These are phyloP conservation scores for Eupithecia exiguata DNA, from an alignment of 2,888 invertebrate species.

Conservation along the genomic window DNA sequence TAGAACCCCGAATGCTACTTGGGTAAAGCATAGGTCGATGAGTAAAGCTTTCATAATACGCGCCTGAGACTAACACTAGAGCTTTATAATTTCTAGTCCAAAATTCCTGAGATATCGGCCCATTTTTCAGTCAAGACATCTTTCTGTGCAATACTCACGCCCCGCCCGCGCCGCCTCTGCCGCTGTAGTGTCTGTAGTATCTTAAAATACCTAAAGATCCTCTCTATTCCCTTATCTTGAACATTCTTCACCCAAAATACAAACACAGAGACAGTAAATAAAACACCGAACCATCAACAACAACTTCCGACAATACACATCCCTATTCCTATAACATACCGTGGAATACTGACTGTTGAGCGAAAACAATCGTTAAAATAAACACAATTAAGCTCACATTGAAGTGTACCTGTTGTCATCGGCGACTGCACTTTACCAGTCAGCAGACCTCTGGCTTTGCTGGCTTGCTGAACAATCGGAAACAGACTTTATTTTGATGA, in stretches of 20 bases:
- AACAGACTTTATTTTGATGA: constrained; percentile 13
- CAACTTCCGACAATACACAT: constrained; percentile 47
- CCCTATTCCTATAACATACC: constrained; percentile 33
- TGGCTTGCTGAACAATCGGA: constrained; percentile 8
- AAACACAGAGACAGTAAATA: constrained; percentile 14
- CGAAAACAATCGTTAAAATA: constrained; percentile 45
- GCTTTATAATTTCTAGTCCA: neutral
- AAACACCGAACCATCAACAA: constrained; percentile 29
- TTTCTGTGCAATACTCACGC: neutral
- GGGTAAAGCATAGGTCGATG: too few relatives aligned
- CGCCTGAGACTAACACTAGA: neutral
- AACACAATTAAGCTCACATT: constrained; percentile 44
- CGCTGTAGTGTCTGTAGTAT: neutral
- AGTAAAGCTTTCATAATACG: neutral
- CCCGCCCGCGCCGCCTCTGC: neutral
- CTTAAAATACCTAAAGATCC: neutral
- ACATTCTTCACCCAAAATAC: neutral
- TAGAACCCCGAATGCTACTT: too few relatives aligned
- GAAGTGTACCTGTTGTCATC: constrained; percentile 28
- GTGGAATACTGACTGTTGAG: constrained; percentile 37
- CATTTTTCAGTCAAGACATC: neutral
- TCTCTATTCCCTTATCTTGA: neutral
- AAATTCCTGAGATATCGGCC: too few relatives aligned
- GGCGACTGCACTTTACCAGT: constrained; percentile 16
- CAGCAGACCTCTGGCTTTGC: constrained; percentile 20